These are phyloP conservation scores for Malacosoma neustria DNA, from an alignment of 2,888 invertebrate species.

Conservation along the genomic window DNA sequence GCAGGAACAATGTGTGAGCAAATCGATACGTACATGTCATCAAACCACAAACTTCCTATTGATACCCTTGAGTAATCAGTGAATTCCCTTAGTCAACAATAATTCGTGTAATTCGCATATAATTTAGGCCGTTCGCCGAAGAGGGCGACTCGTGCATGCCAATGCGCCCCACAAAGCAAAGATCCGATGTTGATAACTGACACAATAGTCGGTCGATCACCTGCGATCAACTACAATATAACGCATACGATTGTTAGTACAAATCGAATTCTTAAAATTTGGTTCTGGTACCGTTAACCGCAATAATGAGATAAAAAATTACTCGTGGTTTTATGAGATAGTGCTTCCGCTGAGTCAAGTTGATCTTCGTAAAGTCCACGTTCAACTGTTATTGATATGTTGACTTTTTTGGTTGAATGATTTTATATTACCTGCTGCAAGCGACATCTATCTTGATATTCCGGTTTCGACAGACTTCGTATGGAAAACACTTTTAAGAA, in stretches of 20 bases:
- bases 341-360: too few species aligned
- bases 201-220: slow-evolving; percentile 63
- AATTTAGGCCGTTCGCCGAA: slow-evolving; percentile 62
- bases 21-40: too few species aligned
- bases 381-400: too few species aligned
- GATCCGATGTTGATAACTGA: slow-evolving; percentile 61
- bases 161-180: slow-evolving; percentile 57
- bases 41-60: slow-evolving; percentile 1
- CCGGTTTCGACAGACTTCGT: too few species aligned
- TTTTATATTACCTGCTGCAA: too few species aligned
- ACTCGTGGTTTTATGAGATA: too few species aligned
- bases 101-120: slow-evolving; percentile 48
- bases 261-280: background rate
- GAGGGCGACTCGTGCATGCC: slow-evolving; percentile 42
- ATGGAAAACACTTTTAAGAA: too few species aligned
- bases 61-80: slow-evolving; percentile 32
- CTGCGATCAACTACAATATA: slow-evolving; percentile 24
- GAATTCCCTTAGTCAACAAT: slow-evolving; percentile 33
- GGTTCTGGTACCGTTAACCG: background rate
- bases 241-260: slow-evolving; percentile 5
- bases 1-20: too few species aligned
- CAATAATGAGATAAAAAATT: too few species aligned
- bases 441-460: too few species aligned
- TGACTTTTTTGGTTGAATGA: too few species aligned
- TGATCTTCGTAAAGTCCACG: too few species aligned